Evolutionary conservation across 2,888 invertebrate genomes (phyloP).

Genomic region (Drosophila pegasa): DNA sequence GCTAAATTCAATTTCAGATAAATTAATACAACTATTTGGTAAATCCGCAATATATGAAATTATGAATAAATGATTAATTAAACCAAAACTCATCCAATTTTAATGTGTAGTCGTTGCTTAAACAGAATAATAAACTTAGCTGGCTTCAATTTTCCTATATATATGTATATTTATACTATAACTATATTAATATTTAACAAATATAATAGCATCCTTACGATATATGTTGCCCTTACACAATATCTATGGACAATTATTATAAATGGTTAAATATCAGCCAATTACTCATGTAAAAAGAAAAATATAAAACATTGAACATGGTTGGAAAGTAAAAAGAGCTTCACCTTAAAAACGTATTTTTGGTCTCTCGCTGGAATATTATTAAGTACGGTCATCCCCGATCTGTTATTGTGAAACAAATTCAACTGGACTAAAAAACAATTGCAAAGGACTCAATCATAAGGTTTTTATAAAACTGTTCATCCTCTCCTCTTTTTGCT

Average conservation of each 20-base stretch:
- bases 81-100: constrained; percentile 8
- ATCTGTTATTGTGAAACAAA: too few species aligned
- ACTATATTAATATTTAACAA: constrained; percentile 5
- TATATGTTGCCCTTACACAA: constrained; percentile 15
- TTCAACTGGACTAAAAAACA: too few species aligned
- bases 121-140: constrained; percentile 20
- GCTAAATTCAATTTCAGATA: constrained; percentile 45
- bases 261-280: constrained; percentile 9
- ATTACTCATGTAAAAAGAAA: constrained; percentile 29
- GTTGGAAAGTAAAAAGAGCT: constrained; percentile 34
- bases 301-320: constrained; percentile 5
- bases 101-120: constrained; percentile 26
- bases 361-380: neutral
- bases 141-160: constrained; percentile 20
- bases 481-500: too few species aligned
- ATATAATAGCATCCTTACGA: constrained; percentile 7
- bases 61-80: constrained; percentile 8
- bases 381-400: too few species aligned
- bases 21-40: constrained; percentile 21
- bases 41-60: constrained; percentile 21
- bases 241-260: constrained; percentile 8
- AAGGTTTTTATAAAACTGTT: too few species aligned
- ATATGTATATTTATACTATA: too few species aligned
- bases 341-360: constrained; percentile 9
- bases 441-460: too few species aligned